Evolutionary conservation across 1,140 invertebrate species (phyloP), one percentile per base, ranked within the genome.

Genomic region (Physella acuta): DNA sequence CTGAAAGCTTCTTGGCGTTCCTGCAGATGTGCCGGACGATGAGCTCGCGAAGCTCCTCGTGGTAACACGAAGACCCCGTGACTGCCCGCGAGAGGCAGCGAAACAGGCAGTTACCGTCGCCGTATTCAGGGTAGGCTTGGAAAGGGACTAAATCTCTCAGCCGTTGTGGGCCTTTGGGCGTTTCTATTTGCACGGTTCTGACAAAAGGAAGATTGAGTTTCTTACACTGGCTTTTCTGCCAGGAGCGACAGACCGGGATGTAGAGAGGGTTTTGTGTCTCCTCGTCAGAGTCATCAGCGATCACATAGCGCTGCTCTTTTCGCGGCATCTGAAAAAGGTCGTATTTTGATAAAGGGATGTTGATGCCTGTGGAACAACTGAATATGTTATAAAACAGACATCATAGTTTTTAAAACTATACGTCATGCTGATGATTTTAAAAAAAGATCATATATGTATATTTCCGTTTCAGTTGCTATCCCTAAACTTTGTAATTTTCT

Each of bases 71-170:
- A 30, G 26, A 8, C 16, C 58, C 58, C 8, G 58, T 60, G 58
- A 60, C 33, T 11, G 24, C 58, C 58, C 8, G 24, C 24, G 53
- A 55, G 53, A 55, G 24, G 28, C 53, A 55, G 20, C 58, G 26
- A 34, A 60, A 60, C 26, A 60, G 24, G 34, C 58, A 60, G 24
- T 60, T 60, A 11, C 58, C 58, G 33, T 60, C 58, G 11, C 58
- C 58, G 26, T 34, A 8, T 4, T 14, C 33, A 4, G 26, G 11
- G 8, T 14, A 4, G 26, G 34, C 20, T 8, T 4, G 58, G 4
- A 3, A 8, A 3, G 58, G 58, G 26, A 26, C 58, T 31, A 5
- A 20, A 4, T 26, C 20, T 20, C 58, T 20, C 11, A 60, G 24
- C 5, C 11, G 58, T 3, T 11, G 3, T 28, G 58, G 58, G 11